Percentiles rank a stretch among this genome's conserved stretches.
Conservation (phyloP, 2,888 invertebrate genomes). For the Hyles lineata region DNA sequence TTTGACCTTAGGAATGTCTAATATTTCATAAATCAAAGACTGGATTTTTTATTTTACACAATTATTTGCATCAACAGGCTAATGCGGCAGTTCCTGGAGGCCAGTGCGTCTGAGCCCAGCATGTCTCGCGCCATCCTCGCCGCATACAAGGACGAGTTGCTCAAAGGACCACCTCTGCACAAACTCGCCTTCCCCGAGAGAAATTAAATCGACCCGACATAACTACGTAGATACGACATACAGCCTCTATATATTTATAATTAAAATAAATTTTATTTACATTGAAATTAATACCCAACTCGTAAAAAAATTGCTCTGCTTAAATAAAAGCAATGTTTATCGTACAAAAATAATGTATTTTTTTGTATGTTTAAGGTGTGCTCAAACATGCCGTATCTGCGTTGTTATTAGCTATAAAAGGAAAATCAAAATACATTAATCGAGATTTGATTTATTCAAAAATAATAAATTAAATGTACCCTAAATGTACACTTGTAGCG, state of each 20-base stretch:
- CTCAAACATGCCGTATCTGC: slow-evolving; percentile 40
- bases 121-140: slow-evolving; percentile 77
- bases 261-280: background rate
- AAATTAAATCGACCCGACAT: slow-evolving; percentile 55
- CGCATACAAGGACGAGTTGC: slow-evolving; percentile 80
- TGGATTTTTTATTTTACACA: background rate
- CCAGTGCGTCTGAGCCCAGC: slow-evolving; percentile 76
- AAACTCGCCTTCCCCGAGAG: slow-evolving; percentile 66
- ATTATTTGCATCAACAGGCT: slow-evolving; percentile 55
- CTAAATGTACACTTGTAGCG: slow-evolving; percentile 16
- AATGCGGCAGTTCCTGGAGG: slow-evolving; percentile 81
- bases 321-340: background rate
- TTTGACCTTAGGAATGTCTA: too few relatives aligned
- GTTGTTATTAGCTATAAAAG: slow-evolving; percentile 34
- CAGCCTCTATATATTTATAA: background rate
- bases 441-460: slow-evolving; percentile 32
- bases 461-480: slow-evolving; percentile 29
- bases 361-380: slow-evolving; percentile 35
- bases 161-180: slow-evolving; percentile 72
- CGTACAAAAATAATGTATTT: slow-evolving; percentile 24
- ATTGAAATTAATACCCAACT: background rate
- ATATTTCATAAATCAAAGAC: too few relatives aligned
- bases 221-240: slow-evolving; percentile 29
- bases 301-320: background rate
- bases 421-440: slow-evolving; percentile 18